Conservation (phyloP, 2,888 invertebrate species). For the Troides helena region DNA sequence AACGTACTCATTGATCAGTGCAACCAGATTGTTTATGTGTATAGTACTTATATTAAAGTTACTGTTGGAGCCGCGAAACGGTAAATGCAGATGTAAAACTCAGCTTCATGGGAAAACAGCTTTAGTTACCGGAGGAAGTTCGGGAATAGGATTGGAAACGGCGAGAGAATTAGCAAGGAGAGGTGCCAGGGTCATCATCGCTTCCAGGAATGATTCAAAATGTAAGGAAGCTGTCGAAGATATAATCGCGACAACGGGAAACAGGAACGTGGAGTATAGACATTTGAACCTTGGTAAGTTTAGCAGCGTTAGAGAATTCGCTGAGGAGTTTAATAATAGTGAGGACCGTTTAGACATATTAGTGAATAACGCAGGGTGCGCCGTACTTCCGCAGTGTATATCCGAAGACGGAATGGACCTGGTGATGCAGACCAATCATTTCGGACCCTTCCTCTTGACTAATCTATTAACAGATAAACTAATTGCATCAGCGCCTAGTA, state of each 20-base stretch:
- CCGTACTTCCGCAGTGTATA: constrained; percentile 48
- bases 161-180: constrained; percentile 84
- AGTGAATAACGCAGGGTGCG: constrained; percentile 83
- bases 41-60: constrained; percentile 36
- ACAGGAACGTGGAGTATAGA: constrained; percentile 83
- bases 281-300: constrained; percentile 75
- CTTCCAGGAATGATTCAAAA: constrained; percentile 85
- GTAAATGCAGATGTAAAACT: constrained; percentile 52
- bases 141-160: constrained; percentile 90
- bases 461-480: constrained; percentile 80
- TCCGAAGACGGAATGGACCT: constrained; percentile 82
- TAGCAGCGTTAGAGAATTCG: constrained; percentile 80
- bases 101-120: constrained; percentile 79
- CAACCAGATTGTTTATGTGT: constrained; percentile 31
- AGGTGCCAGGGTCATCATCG: constrained; percentile 86
- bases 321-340: constrained; percentile 75
- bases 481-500: constrained; percentile 58
- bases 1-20: constrained; percentile 4
- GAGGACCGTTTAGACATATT: constrained; percentile 80
- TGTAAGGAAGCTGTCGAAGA: constrained; percentile 85
- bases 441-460: constrained; percentile 86
- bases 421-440: constrained; percentile 84
- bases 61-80: constrained; percentile 42
- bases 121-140: constrained; percentile 89
- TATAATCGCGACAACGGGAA: constrained; percentile 85